These are phyloP conservation scores for Melanerpes formicivorus DNA, from an alignment of 2,113 vertebrate species.

Conservation along the genomic window DNA sequence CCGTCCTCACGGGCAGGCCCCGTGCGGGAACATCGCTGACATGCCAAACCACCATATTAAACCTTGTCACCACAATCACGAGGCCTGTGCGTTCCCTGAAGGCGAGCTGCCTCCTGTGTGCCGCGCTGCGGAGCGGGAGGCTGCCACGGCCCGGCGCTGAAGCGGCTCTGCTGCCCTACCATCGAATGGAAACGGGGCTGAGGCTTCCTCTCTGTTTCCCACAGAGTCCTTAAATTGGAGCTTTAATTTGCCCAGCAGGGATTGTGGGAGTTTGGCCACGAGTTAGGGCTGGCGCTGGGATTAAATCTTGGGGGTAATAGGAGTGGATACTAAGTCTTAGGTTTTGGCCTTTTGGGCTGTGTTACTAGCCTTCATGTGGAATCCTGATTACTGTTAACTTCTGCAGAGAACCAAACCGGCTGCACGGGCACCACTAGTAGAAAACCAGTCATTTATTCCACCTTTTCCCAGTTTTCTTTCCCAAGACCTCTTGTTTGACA, in stretches of 20 bases:
- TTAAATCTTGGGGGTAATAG: not conserved
- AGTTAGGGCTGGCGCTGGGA: rapidly evolving
- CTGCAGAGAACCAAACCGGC: not conserved
- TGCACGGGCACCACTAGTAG: rapidly evolving
- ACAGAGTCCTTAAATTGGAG: rapidly evolving
- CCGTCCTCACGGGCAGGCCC: too few relatives aligned
- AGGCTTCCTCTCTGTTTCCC: rapidly evolving
- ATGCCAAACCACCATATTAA: rapidly evolving
- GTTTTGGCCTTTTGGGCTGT: not conserved
- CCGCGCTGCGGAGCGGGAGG: not conserved
- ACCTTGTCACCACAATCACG: too few relatives aligned
- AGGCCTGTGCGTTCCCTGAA: rapidly evolving
- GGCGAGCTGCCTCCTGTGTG: rapidly evolving
- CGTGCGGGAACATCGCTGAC: too few relatives aligned
- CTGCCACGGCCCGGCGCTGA: not conserved
- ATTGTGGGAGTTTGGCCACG: rapidly evolving
- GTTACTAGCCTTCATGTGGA: rapidly evolving
- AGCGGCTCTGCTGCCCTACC: rapidly evolving
- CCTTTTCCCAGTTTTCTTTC: too few relatives aligned
- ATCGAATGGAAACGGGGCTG: rapidly evolving
- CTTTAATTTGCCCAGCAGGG: rapidly evolving
- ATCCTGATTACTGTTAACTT: rapidly evolving
- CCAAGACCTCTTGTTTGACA: rapidly evolving
- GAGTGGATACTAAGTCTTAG: too few relatives aligned
- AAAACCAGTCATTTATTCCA: not conserved